Evolutionary conservation across 2,888 invertebrate species (phyloP), one percentile per base, ranked within the genome.

Genomic region (Dysmachus trigonus): DNA sequence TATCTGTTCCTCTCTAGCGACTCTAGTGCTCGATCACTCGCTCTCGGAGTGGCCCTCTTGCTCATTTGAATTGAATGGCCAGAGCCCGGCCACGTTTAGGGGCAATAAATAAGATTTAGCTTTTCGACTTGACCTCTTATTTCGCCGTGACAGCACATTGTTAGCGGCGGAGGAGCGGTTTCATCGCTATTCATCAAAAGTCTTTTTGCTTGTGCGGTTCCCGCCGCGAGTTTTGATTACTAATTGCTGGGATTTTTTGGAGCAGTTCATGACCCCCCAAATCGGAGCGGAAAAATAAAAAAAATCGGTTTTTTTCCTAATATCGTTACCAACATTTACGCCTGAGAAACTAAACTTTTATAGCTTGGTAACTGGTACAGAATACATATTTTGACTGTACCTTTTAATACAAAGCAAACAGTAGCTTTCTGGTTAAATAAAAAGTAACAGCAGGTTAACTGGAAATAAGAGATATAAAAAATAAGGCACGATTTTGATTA

Each of bases 1-100:
- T 2, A 10, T 22, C 27, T 27, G 27, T 62, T 10, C 22, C 62
- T 1, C 31, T 79, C 47, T 15, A 22, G 18, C n/a, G 33, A 6
- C 4, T 1, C 31, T n/a, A n/a, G 27, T n/a, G n/a, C 27, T 47
- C 8, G 2, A 30, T 51, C 22, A 1, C 79, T 47, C 51, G 18
- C 18, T 53, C 62, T 31, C 18, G 81, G 30, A 31, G 15, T 31
- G 33, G 33, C 27, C 18, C 3, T 47, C 47, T 41, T 51, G 62
- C n/a, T 33, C 31, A 81, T 81, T 81, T 81, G 18, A 81, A 81
- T 53, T 81, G 53, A 81, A 81, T 81, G 81, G 51, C 62, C 62
- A 77, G n/a, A n/a, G 53, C 35, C 47, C 18, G 62, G n/a, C 79
- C 51, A 79, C 79, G 51, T 81, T 81, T 33, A 10, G 13, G n/a